Base-by-base conservation (phyloP, 2,113 vertebrate genomes). In the Tachysurus fulvidraco region DNA sequence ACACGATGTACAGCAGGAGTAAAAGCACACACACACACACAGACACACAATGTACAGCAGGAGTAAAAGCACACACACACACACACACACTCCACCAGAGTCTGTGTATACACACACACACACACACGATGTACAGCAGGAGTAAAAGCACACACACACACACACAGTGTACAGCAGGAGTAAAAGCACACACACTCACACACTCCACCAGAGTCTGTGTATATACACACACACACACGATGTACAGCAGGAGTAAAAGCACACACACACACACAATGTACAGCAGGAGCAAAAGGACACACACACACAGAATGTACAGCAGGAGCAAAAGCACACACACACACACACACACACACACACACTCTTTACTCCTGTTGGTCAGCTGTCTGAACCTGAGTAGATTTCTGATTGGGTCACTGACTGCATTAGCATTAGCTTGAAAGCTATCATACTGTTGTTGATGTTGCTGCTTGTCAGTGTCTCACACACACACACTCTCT, bases 21-120 rank as follows among this genome's bases (percentile, higher is more conserved):
- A 5, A 60, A 16, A 5, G 46, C 46, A 3, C 3, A 92, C 50
- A 89, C 88, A 73, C 41, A 83, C 25, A 79, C 52, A 64, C 44
- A n/a, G n/a, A n/a, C n/a, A n/a, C n/a, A n/a, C n/a, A n/a, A n/a
- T n/a, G n/a, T n/a, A n/a, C n/a, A n/a, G n/a, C n/a, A n/a, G n/a
- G n/a, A n/a, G n/a, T n/a, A n/a, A n/a, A n/a, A n/a, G n/a, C n/a
- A n/a, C n/a, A n/a, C 36, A 36, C 36, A 36, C 36, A 36, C 36
- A 36, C 36, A 36, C 36, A 36, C 36, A 36, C 36, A 36, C 36
- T n/a, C n/a, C n/a, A n/a, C n/a, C n/a, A n/a, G n/a, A n/a, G n/a
- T n/a, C n/a, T n/a, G n/a, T n/a, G n/a, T n/a, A n/a, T n/a, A n/a
- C n/a, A n/a, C n/a, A 36, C 36, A 36, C 36, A n/a, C 30, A 5